phyloP scores from a whole-genome alignment of 1,140 invertebrate species.

The Aricia agestis region DNA sequence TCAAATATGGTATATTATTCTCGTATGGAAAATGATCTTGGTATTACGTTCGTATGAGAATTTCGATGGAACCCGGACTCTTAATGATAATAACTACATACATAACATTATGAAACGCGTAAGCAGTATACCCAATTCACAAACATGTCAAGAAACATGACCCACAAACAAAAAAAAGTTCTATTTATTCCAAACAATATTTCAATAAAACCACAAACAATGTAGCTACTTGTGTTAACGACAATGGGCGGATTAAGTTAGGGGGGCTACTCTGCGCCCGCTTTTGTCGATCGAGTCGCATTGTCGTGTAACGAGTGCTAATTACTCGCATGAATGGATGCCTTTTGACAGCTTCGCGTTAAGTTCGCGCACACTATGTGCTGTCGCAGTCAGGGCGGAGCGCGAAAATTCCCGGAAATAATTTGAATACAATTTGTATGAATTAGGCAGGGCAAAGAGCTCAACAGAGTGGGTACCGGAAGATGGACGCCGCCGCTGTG shows the following conservation, averaged over 20 bases:
- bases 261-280: constrained; percentile 43
- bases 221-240: background rate
- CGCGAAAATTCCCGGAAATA: too few species aligned
- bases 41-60: too few species aligned
- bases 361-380: background rate
- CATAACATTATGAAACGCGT: too few species aligned
- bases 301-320: constrained; percentile 57
- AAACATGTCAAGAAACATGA: background rate
- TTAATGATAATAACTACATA: too few species aligned
- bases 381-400: too few species aligned
- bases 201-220: background rate
- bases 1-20: too few species aligned
- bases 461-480: too few species aligned
- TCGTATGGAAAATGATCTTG: too few species aligned
- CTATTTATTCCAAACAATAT: background rate
- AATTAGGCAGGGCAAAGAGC: too few species aligned
- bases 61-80: too few species aligned
- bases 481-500: too few species aligned
- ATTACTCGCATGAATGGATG: constrained; percentile 59
- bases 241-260: constrained; percentile 52
- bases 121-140: background rate
- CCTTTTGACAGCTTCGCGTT: constrained; percentile 40
- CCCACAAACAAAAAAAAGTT: background rate
- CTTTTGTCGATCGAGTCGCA: constrained; percentile 54
- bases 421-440: too few species aligned